Conservation (phyloP, 64 coral and sea anemone genomes). For the Trachythela sp. region DNA sequence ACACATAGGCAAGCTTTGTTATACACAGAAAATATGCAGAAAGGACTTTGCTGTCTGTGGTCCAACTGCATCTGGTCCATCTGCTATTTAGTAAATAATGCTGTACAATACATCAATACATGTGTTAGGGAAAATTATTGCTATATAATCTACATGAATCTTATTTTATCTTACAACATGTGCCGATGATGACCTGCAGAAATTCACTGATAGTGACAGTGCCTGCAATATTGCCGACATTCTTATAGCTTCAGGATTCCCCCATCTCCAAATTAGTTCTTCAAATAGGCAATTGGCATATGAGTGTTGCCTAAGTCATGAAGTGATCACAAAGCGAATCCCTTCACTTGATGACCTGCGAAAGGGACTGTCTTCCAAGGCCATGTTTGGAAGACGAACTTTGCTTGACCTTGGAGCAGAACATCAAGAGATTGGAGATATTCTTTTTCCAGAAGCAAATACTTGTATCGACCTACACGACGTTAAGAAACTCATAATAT, state of each 20-base stretch:
- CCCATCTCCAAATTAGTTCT: slow-evolving; percentile 21
- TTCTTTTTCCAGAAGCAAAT: slow-evolving; percentile 1
- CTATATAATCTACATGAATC: neutral
- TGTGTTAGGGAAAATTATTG: too few species aligned
- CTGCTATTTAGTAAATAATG: too few species aligned
- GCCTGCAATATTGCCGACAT: slow-evolving; percentile 32
- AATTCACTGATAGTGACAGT: slow-evolving; percentile 3
- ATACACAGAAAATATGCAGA: too few species aligned
- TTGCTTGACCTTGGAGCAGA: neutral
- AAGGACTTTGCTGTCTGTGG: too few species aligned
- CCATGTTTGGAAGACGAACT: neutral
- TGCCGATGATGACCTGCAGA: slow-evolving; percentile 16
- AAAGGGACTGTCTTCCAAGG: neutral
- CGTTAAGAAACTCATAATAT: neutral
- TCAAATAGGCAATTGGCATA: slow-evolving; percentile 43
- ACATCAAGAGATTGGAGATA: neutral
- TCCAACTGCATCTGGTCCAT: too few species aligned
- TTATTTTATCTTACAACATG: slow-evolving; percentile 31
- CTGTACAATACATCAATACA: too few species aligned
- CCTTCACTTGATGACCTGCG: slow-evolving; percentile 28
- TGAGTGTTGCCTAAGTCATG: slow-evolving; percentile 38
- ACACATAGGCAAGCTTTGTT: too few species aligned
- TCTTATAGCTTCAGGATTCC: slow-evolving; percentile 26
- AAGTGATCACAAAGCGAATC: slow-evolving; percentile 34
- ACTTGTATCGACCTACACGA: neutral